Percentiles rank a stretch among this genome's conserved stretches.
These are phyloP conservation scores for Lepidurus arcticus DNA, from an alignment of 1,140 invertebrate genomes.

Conservation along the genomic window DNA sequence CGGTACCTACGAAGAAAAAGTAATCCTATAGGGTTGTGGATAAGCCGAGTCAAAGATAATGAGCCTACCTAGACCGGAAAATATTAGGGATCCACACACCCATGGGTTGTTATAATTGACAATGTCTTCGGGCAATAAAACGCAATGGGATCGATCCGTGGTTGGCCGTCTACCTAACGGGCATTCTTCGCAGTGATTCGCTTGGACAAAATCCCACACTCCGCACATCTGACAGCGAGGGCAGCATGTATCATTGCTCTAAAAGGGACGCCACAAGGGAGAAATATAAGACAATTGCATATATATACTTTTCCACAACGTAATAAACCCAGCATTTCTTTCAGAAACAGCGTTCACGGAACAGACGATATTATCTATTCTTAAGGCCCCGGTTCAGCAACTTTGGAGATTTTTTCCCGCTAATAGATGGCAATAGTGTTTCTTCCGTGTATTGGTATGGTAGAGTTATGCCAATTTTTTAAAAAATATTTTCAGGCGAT, in stretches of 20 bases:
- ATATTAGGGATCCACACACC: conserved; percentile 54
- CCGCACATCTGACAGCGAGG: conserved; percentile 58
- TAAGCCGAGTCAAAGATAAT: neutral
- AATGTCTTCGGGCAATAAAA: conserved; percentile 50
- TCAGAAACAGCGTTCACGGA: too few relatives aligned
- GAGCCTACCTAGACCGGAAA: conserved; percentile 47
- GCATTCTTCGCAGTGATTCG: conserved; percentile 59
- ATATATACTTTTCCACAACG: neutral
- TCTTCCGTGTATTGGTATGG: too few relatives aligned
- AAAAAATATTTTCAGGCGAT: too few relatives aligned
- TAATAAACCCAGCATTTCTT: neutral
- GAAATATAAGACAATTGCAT: neutral
- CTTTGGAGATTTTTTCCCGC: too few relatives aligned
- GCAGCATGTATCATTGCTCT: conserved; percentile 54
- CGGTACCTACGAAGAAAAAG: neutral
- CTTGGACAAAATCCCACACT: conserved; percentile 53
- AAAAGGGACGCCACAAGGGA: conserved; percentile 33
- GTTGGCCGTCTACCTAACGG: conserved; percentile 46
- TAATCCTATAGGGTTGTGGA: neutral
- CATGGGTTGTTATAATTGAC: conserved; percentile 52
- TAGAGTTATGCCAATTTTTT: too few relatives aligned
- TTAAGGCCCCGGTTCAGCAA: too few relatives aligned
- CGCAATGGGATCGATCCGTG: conserved; percentile 45
- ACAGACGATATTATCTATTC: too few relatives aligned
- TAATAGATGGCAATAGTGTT: too few relatives aligned